A percentile compares a stretch with the other conserved stretches of the same genome.
Evolutionary conservation across 2,797 vertebrate species (phyloP).

Genomic region (Peromyscus attwateri): DNA sequence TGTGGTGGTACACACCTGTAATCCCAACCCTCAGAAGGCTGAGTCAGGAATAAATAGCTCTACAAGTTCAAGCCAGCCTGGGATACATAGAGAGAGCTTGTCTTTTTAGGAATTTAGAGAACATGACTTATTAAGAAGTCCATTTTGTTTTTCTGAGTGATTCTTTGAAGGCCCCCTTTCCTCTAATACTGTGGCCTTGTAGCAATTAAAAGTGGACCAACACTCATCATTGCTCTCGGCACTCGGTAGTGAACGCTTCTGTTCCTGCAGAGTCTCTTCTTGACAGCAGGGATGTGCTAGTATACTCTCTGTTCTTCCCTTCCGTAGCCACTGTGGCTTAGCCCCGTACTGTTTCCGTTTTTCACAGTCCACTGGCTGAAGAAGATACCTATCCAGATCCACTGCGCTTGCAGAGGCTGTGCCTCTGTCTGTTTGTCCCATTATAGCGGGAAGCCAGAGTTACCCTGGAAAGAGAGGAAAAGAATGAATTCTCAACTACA

Average conservation of each 20-base stretch:
- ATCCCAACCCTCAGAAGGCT: neutral
- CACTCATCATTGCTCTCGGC: neutral
- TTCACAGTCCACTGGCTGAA: neutral
- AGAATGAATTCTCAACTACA: neutral
- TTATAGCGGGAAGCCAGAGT: neutral
- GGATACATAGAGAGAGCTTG: neutral
- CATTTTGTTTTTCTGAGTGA: neutral
- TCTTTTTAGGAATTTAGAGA: slow-evolving; percentile 45
- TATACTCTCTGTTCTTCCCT: neutral
- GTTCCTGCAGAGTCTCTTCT: neutral
- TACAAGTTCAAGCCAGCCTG: neutral
- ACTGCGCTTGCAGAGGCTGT: neutral
- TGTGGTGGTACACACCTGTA: neutral
- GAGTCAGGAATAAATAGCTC: neutral
- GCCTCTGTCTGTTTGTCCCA: neutral
- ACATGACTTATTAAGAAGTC: neutral
- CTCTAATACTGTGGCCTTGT: neutral
- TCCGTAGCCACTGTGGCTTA: neutral
- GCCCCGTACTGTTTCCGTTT: neutral
- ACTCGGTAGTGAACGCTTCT: neutral
- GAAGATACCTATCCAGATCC: neutral
- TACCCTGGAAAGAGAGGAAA: neutral
- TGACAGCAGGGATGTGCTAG: neutral
- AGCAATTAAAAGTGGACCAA: neutral
- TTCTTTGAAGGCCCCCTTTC: neutral